These are phyloP conservation scores for Graphium colonna DNA, from an alignment of 2,888 invertebrate species.

Conservation along the genomic window DNA sequence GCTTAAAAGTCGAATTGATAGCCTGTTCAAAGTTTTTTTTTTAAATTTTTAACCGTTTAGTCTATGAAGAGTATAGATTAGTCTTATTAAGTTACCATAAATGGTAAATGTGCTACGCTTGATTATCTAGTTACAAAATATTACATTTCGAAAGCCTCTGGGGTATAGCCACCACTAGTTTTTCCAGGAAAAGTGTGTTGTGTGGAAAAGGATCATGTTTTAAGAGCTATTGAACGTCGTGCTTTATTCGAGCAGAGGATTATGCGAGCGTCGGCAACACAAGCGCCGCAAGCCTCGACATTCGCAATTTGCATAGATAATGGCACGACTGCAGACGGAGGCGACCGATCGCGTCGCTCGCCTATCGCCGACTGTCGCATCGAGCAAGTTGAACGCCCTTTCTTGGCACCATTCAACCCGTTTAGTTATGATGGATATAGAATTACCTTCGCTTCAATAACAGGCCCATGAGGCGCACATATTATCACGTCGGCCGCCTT, in stretches of 20 bases:
- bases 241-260: too few species aligned
- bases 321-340: slow-evolving; percentile 37
- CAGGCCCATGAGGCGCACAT: slow-evolving; percentile 15
- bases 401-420: slow-evolving; percentile 57
- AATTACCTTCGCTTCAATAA: slow-evolving; percentile 30
- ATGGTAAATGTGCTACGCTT: too few species aligned
- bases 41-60: too few species aligned
- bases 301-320: slow-evolving; percentile 62
- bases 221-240: not conserved
- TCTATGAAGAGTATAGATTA: too few species aligned
- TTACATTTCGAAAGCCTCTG: too few species aligned
- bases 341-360: slow-evolving; percentile 18
- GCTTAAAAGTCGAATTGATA: too few species aligned
- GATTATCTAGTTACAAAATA: too few species aligned
- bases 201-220: too few species aligned
- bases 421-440: slow-evolving; percentile 33
- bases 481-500: slow-evolving; percentile 16
- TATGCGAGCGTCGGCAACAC: slow-evolving; percentile 1
- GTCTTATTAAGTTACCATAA: too few species aligned
- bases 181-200: too few species aligned
- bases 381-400: slow-evolving; percentile 73
- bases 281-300: slow-evolving; percentile 25
- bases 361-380: slow-evolving; percentile 38
- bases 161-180: too few species aligned
- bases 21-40: too few species aligned